These are phyloP conservation scores for Tribolium freemani DNA, from an alignment of 2,888 invertebrate species.

Conservation along the genomic window DNA sequence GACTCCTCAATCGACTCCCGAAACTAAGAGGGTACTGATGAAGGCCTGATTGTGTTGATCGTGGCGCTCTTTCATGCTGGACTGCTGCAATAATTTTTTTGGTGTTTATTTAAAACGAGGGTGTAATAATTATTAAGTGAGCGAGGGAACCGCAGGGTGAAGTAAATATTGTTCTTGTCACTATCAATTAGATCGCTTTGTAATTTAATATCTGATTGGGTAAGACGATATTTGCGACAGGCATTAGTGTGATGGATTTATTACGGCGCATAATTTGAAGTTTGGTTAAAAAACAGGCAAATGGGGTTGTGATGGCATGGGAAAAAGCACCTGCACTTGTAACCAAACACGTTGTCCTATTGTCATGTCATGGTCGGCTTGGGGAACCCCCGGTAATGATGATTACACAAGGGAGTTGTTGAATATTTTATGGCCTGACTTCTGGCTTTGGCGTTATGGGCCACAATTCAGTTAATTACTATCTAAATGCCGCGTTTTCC, in stretches of 20 bases:
- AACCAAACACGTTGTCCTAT: constrained; percentile 55
- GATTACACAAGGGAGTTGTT: constrained; percentile 56
- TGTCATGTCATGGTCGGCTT: constrained; percentile 64
- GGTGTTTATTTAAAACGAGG: constrained; percentile 20
- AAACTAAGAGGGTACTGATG: constrained; percentile 62
- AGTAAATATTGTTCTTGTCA: constrained; percentile 33
- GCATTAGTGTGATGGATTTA: background rate
- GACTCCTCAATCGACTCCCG: constrained; percentile 58
- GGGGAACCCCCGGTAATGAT: constrained; percentile 53
- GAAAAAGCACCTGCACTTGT: constrained; percentile 42
- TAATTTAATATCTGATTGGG: background rate
- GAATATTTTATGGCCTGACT: constrained; percentile 63
- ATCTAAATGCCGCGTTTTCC: constrained; percentile 44
- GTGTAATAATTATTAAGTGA: constrained; percentile 19
- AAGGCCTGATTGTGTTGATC: constrained; percentile 68
- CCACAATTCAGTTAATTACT: constrained; percentile 41
- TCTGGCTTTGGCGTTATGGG: constrained; percentile 50
- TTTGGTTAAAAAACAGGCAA: constrained; percentile 6
- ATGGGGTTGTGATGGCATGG: constrained; percentile 29
- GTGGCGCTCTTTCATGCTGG: constrained; percentile 90
- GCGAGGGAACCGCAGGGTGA: constrained; percentile 40
- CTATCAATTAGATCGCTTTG: constrained; percentile 15
- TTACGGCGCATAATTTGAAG: background rate
- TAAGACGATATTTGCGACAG: background rate
- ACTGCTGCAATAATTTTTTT: constrained; percentile 75